These are phyloP conservation scores for Penaeus indicus DNA, from an alignment of 1,140 invertebrate species.

Conservation along the genomic window DNA sequence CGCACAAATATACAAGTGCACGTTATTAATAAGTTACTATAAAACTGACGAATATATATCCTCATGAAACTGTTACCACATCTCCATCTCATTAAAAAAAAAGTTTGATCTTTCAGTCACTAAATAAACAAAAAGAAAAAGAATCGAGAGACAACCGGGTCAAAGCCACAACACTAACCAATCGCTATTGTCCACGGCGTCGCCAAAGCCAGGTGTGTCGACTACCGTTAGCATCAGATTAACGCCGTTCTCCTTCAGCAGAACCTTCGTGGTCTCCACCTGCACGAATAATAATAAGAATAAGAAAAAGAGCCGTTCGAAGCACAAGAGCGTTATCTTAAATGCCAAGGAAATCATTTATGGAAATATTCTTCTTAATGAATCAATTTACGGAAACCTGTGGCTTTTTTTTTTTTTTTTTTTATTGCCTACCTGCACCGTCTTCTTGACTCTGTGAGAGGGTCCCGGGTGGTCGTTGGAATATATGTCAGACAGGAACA, in stretches of 20 bases:
- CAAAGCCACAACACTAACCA: slow-evolving; percentile 71
- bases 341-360: not conserved
- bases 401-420: not conserved
- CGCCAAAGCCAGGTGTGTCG: slow-evolving; percentile 81
- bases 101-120: too few relatives aligned
- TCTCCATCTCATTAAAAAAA: too few relatives aligned
- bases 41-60: too few relatives aligned
- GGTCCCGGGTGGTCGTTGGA: slow-evolving; percentile 90
- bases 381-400: not conserved
- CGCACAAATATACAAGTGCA: too few relatives aligned
- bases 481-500: slow-evolving; percentile 98
- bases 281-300: slow-evolving; percentile 69
- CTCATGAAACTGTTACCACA: too few relatives aligned
- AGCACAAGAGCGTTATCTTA: not conserved
- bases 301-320: not conserved
- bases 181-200: slow-evolving; percentile 78
- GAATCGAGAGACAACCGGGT: too few relatives aligned
- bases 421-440: slow-evolving; percentile 75
- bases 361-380: too few relatives aligned
- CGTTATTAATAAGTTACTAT: too few relatives aligned
- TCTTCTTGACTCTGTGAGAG: slow-evolving; percentile 90
- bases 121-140: too few relatives aligned
- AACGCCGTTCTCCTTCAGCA: slow-evolving; percentile 75
- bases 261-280: slow-evolving; percentile 93
- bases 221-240: slow-evolving; percentile 76